A percentile compares a stretch with the other conserved stretches of the same genome.
These are phyloP conservation scores for Molossus alvarezi DNA, from an alignment of 2,797 vertebrate genomes.

Conservation along the genomic window DNA sequence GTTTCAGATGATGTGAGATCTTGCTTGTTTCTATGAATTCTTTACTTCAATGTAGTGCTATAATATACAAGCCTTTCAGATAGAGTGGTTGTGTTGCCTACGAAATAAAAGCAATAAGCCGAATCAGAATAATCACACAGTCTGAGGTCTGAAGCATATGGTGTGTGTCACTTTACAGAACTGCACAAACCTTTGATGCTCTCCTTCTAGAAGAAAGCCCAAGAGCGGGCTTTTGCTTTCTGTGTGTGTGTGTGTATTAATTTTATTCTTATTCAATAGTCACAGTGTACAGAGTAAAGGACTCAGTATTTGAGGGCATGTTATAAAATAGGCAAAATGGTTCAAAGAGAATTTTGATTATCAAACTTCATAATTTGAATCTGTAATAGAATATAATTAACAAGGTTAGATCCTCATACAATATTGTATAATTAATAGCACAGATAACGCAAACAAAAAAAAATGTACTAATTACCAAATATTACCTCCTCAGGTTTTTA, in stretches of 20 bases:
- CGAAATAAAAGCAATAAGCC: constrained; percentile 39
- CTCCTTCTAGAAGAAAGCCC: background rate
- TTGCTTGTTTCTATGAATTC: constrained; percentile 73
- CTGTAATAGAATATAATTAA: constrained; percentile 58
- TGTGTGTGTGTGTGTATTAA: background rate
- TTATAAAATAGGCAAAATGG: background rate
- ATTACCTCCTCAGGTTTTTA: constrained; percentile 2
- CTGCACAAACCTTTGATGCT: fast-evolving
- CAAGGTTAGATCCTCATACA: background rate
- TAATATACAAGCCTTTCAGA: constrained; percentile 65
- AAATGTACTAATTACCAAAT: constrained; percentile 58
- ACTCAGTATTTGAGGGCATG: background rate
- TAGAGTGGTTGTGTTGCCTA: constrained; percentile 21
- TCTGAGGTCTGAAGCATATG: constrained; percentile 38
- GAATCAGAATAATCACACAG: constrained; percentile 51
- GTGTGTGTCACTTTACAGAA: constrained; percentile 29
- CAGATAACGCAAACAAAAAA: constrained; percentile 47
- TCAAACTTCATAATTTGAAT: constrained; percentile 8
- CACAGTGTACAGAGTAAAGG: background rate
- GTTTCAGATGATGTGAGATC: background rate
- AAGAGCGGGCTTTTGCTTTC: background rate
- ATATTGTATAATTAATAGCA: constrained; percentile 64
- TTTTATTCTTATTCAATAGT: background rate
- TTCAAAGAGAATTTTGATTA: background rate
- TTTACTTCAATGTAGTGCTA: constrained; percentile 19